phyloP scores from a whole-genome alignment of 1,140 invertebrate genomes.

The Medauroidea extradentata region DNA sequence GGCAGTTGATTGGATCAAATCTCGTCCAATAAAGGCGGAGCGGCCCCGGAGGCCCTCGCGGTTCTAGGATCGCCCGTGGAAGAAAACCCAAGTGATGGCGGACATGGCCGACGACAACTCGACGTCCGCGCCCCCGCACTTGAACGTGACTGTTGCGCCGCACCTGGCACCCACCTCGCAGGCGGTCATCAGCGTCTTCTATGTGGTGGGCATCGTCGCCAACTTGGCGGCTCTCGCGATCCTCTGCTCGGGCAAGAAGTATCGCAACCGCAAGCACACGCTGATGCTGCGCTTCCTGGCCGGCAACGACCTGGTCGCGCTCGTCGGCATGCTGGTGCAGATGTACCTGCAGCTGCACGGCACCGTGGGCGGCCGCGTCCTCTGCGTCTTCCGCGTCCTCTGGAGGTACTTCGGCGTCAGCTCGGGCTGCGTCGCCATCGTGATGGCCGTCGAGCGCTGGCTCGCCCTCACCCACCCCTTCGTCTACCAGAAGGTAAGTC shows the following conservation, averaged over 20 bases:
- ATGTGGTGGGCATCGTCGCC: slow-evolving; percentile 53
- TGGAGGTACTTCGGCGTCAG: slow-evolving; percentile 78
- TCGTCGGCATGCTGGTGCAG: slow-evolving; percentile 48
- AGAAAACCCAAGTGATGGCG: not conserved
- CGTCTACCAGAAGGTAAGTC: slow-evolving; percentile 76
- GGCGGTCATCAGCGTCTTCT: slow-evolving; percentile 49
- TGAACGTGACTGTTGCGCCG: slow-evolving; percentile 18
- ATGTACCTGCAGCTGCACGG: slow-evolving; percentile 54
- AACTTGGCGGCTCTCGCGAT: slow-evolving; percentile 58
- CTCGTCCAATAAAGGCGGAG: too few species aligned
- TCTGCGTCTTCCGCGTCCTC: slow-evolving; percentile 66
- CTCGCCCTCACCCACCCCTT: slow-evolving; percentile 82
- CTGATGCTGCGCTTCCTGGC: slow-evolving; percentile 73
- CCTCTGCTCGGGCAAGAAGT: slow-evolving; percentile 46
- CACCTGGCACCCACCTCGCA: slow-evolving; percentile 40
- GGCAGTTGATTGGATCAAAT: too few species aligned
- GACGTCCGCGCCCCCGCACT: not conserved
- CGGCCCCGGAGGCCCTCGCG: too few species aligned
- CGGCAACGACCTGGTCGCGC: slow-evolving; percentile 71
- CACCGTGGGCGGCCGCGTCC: slow-evolving; percentile 32
- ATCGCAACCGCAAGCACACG: slow-evolving; percentile 72
- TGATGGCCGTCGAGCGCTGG: slow-evolving; percentile 83
- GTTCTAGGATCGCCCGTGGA: too few species aligned
- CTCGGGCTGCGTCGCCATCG: slow-evolving; percentile 78
- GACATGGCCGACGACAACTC: not conserved